phyloP scores from a whole-genome alignment of 2,113 vertebrate species.

The Albula glossodonta region DNA sequence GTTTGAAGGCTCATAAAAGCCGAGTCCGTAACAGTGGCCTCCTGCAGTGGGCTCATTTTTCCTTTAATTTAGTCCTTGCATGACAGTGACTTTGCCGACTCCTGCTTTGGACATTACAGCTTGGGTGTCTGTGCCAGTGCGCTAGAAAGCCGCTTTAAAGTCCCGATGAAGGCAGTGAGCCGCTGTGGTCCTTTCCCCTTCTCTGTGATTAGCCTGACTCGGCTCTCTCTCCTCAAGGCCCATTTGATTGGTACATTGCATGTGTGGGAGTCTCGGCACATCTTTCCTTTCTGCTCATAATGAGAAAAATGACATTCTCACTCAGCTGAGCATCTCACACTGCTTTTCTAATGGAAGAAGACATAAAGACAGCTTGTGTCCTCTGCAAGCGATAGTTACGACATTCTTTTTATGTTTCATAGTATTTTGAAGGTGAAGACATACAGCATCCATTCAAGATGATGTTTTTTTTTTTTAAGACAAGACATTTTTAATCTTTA shows the following conservation, averaged over 20 bases:
- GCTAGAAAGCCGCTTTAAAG: neutral
- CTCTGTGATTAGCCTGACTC: neutral
- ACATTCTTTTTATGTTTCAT: constrained; percentile 2
- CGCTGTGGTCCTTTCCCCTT: neutral
- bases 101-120: neutral
- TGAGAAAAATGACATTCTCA: constrained; percentile 37
- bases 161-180: neutral
- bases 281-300: constrained; percentile 16
- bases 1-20: neutral
- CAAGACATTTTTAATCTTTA: neutral
- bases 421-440: neutral
- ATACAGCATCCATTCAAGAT: neutral
- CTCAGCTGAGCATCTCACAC: constrained; percentile 23
- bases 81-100: neutral
- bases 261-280: constrained; percentile 32
- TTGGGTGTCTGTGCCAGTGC: neutral
- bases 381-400: constrained; percentile 2
- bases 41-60: neutral
- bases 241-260: constrained; percentile 32
- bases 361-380: neutral
- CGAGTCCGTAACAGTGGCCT: neutral
- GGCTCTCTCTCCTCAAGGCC: constrained; percentile 20
- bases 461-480: neutral
- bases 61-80: neutral
- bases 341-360: constrained; percentile 12